Base-by-base conservation (phyloP, 1,140 invertebrate genomes). In the Liolophura sinensis region DNA sequence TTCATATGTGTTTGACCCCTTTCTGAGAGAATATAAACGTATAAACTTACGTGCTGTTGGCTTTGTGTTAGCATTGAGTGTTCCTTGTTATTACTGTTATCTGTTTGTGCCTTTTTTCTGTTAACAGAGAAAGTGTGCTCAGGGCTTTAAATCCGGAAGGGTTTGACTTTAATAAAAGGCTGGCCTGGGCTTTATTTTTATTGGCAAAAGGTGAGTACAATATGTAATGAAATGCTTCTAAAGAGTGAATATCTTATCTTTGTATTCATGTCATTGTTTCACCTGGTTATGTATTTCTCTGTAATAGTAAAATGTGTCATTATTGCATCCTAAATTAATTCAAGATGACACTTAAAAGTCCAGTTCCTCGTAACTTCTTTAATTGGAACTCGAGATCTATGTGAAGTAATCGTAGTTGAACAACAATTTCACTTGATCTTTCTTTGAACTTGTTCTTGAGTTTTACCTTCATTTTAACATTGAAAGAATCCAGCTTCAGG, bases 131-230 rank as follows among this genome's bases (percentile, higher is more conserved):
- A 16, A 27, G 31, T 54, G 51, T 65, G 65, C 62, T 24, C 57
- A 70, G 70, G 18, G 68, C 73, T 31, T 71, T 67, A n/a, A 65
- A 73, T 40, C 57, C 56, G 20, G 71, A 74, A 52, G 71, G 73
- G 9, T 69, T 73, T 9, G 31, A 58, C 22, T 64, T 65, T 50
- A 70, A 71, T 47, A 77, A 75, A 54, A 73, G 67, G 40, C 60
- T 74, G 18, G 73, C 69, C 31, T 77, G 75, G 75, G 27, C 67
- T 3, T 55, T 77, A 25, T 77, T 73, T 62, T 47, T 77, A 12
- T 66, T 67, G 49, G 60, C 73, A 6, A 77, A 75, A 73, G 59
- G 75, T 74, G 68, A 24, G 18, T 24, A 20, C 22, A 3, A 54
- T 4, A 54, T 20, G 3, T n/a, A 24, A 7, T 54, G 3, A n/a